phyloP scores from a whole-genome alignment of 2,797 vertebrate species.

The Streptopelia turtur region DNA sequence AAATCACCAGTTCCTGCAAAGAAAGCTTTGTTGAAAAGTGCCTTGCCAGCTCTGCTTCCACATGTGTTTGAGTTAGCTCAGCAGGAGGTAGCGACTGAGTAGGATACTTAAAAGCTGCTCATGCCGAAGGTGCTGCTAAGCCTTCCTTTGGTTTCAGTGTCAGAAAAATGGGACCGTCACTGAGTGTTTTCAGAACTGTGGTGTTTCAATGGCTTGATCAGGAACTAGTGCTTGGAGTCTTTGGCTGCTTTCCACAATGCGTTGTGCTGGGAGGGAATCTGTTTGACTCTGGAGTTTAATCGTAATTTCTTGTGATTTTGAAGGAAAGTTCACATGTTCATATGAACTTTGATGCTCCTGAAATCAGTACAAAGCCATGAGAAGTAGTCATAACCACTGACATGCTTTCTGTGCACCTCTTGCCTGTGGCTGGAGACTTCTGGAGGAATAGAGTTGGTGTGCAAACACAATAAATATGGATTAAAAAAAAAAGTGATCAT shows the following conservation, averaged over 20 bases:
- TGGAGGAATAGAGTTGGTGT: neutral
- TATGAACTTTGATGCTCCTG: neutral
- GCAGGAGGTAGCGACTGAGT: neutral
- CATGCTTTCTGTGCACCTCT: neutral
- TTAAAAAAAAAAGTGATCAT: neutral
- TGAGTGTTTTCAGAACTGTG: neutral
- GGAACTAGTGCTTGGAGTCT: neutral
- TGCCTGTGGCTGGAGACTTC: neutral
- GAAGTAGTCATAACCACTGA: neutral
- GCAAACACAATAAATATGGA: neutral
- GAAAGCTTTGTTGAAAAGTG: neutral
- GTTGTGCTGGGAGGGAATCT: neutral
- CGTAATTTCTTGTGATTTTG: neutral
- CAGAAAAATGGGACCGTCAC: neutral
- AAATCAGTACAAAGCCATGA: neutral
- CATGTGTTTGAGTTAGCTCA: rapidly evolving
- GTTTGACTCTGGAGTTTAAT: neutral
- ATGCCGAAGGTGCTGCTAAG: neutral
- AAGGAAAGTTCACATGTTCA: neutral
- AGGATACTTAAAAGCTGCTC: neutral
- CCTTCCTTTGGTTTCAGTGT: neutral
- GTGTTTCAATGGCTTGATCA: neutral
- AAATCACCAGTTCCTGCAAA: neutral
- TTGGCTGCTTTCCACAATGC: neutral
- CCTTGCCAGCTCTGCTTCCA: neutral